Percentiles rank a stretch among this genome's conserved stretches.
Conservation (phyloP, 2,888 invertebrate species). For the Incurvaria masculella region DNA sequence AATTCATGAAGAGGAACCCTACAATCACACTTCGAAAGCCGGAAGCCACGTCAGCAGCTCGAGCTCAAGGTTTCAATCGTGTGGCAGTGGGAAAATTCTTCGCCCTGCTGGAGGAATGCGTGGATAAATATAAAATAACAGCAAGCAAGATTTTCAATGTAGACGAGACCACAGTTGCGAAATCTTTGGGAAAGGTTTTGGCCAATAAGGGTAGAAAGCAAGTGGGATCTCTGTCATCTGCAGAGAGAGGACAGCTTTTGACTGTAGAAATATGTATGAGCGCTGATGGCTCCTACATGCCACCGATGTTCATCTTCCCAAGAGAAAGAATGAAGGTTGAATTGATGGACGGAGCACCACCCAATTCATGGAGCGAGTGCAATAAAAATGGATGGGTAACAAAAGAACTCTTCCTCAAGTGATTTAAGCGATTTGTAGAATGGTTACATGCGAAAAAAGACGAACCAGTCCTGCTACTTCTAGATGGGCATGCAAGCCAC, state of each 20-base stretch:
- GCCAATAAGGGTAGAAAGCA: constrained; percentile 19
- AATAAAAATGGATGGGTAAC: constrained; percentile 23
- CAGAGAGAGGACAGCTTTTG: constrained; percentile 20
- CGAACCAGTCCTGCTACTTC: constrained; percentile 22
- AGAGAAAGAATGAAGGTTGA: constrained; percentile 6
- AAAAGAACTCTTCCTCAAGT: constrained; percentile 18
- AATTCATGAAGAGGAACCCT: constrained; percentile 15
- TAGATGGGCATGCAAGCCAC: constrained; percentile 24
- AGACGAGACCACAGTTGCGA: constrained; percentile 21
- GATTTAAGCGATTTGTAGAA: constrained; percentile 24
- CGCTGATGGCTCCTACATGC: constrained; percentile 20
- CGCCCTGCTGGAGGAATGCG: constrained; percentile 12
- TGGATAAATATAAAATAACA: constrained; percentile 17
- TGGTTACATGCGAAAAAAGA: constrained; percentile 17
- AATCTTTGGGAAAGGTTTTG: constrained; percentile 18
- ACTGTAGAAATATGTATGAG: constrained; percentile 21
- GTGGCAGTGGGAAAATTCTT: constrained; percentile 16
- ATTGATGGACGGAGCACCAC: constrained; percentile 13
- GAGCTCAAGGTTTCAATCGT: constrained; percentile 13
- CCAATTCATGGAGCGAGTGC: constrained; percentile 20
- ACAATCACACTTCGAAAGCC: constrained; percentile 15
- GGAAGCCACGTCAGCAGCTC: constrained; percentile 16
- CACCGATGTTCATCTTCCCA: constrained; percentile 10
- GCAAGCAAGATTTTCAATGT: constrained; percentile 22
- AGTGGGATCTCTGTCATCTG: constrained; percentile 20